These are phyloP conservation scores for Ctenicera cuprea DNA, from an alignment of 2,888 invertebrate genomes.

Conservation along the genomic window DNA sequence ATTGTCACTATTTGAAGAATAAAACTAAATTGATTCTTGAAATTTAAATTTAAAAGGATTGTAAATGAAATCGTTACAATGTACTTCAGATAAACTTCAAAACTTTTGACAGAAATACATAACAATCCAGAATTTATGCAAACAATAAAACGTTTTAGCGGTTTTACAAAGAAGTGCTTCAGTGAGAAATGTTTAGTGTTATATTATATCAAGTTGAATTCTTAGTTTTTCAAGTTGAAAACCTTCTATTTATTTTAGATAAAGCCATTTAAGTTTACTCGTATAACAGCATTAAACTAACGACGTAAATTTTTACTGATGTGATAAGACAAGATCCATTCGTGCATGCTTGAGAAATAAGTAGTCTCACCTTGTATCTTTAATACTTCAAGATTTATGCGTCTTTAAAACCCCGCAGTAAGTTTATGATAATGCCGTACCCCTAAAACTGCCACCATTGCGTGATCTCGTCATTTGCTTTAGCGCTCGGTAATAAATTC, in stretches of 20 bases:
- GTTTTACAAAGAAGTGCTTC: too few relatives aligned
- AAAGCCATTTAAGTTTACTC: neutral
- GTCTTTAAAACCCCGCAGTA: conserved; percentile 21
- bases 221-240: neutral
- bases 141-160: too few relatives aligned
- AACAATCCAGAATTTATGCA: too few relatives aligned
- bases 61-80: too few relatives aligned
- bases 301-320: neutral
- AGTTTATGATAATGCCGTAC: conserved; percentile 34
- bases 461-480: conserved; percentile 40
- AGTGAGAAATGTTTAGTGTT: too few relatives aligned
- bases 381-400: conserved; percentile 25
- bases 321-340: neutral
- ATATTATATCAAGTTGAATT: neutral
- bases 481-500: conserved; percentile 41
- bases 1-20: too few relatives aligned
- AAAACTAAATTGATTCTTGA: too few relatives aligned
- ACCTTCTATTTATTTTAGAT: neutral
- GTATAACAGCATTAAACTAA: neutral
- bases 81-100: too few relatives aligned
- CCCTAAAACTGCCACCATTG: conserved; percentile 37
- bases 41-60: too few relatives aligned
- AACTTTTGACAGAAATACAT: too few relatives aligned
- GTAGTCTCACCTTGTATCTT: conserved; percentile 17
- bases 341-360: conserved; percentile 3